phyloP scores from a whole-genome alignment of 1,140 invertebrate genomes.

The Chrysopa pallens region DNA sequence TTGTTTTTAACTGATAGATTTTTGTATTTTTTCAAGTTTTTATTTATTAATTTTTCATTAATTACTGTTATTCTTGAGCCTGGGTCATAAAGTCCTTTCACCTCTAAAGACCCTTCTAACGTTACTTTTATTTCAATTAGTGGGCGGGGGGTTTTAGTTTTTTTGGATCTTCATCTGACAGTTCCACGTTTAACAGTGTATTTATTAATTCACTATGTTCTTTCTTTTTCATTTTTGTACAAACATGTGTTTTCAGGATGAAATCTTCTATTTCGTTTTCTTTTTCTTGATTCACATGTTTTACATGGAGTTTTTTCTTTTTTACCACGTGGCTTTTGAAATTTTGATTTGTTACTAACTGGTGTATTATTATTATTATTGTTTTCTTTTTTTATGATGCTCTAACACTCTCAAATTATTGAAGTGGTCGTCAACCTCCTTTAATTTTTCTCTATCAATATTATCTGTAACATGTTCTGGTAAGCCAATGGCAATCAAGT shows the following conservation, averaged over 20 bases:
- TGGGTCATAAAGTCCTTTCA: background rate
- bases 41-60: background rate
- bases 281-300: slow-evolving; percentile 12
- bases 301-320: too few species aligned
- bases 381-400: slow-evolving; percentile 6
- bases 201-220: slow-evolving; percentile 3
- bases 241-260: slow-evolving; percentile 14
- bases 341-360: background rate
- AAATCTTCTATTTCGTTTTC: slow-evolving; percentile 10
- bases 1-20: slow-evolving; percentile 10
- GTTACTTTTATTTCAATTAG: slow-evolving; percentile 3
- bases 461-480: slow-evolving; percentile 13
- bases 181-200: slow-evolving; percentile 7
- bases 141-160: slow-evolving; percentile 6
- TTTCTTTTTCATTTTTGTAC: slow-evolving; percentile 10
- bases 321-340: slow-evolving; percentile 6
- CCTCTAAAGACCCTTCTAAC: background rate
- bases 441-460: slow-evolving; percentile 11
- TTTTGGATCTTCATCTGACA: slow-evolving; percentile 6
- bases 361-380: slow-evolving; percentile 6
- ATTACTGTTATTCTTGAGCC: background rate
- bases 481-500: too few species aligned
- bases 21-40: slow-evolving; percentile 3
- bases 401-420: slow-evolving; percentile 12
- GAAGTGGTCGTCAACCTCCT: slow-evolving; percentile 9